Evolutionary conservation across 2,888 invertebrate genomes (phyloP).

Genomic region (Apodemia duryi): DNA sequence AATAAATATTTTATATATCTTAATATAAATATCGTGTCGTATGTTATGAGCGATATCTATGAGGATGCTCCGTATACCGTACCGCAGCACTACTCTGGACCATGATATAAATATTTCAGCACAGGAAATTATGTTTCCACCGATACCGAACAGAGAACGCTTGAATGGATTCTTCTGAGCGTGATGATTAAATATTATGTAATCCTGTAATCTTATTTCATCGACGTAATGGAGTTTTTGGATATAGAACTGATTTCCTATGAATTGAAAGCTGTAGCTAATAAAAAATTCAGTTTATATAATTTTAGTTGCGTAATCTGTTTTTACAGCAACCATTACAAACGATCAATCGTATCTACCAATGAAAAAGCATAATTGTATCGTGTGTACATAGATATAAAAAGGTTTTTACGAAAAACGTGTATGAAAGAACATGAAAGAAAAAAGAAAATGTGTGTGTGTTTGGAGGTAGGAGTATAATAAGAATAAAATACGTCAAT

Average conservation of each 20-base stretch:
- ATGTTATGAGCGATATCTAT: constrained; percentile 29
- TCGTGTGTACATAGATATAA: too few species aligned
- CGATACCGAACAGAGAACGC: constrained; percentile 55
- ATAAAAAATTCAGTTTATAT: constrained; percentile 5
- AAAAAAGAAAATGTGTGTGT: too few species aligned
- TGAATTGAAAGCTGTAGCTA: neutral
- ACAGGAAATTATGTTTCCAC: constrained; percentile 73
- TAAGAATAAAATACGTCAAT: too few species aligned
- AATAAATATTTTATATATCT: neutral
- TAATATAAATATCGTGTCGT: constrained; percentile 22
- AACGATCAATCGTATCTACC: neutral
- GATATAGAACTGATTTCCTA: constrained; percentile 12
- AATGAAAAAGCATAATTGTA: too few species aligned
- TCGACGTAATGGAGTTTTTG: constrained; percentile 7
- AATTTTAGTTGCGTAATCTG: neutral
- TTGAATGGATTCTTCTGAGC: constrained; percentile 46
- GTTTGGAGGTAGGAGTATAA: too few species aligned
- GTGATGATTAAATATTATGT: constrained; percentile 19
- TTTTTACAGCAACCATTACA: neutral
- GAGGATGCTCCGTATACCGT: constrained; percentile 38
- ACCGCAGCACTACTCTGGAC: constrained; percentile 40
- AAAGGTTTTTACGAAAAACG: too few species aligned
- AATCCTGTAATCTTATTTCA: constrained; percentile 12
- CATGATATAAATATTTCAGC: constrained; percentile 72
- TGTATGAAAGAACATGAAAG: too few species aligned